Evolutionary conservation across 2,113 vertebrate species (phyloP).

Genomic region (Cnemophilus loriae): DNA sequence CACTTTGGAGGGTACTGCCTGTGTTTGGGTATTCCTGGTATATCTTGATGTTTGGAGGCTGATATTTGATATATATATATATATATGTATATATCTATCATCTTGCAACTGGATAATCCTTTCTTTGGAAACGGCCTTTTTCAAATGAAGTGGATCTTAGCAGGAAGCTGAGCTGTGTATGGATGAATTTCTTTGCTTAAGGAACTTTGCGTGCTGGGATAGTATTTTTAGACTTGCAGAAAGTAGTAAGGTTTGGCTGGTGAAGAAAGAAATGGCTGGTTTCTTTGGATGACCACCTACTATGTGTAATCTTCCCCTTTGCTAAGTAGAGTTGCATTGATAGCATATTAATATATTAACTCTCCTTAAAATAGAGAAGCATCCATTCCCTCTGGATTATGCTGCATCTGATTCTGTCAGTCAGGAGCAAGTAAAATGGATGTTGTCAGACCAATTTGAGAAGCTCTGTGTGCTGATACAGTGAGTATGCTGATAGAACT

Average conservation of each 20-base stretch:
- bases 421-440: slow-evolving; percentile 18
- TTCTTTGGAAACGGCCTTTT: neutral
- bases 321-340: neutral
- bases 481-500: neutral
- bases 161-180: neutral
- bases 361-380: slow-evolving; percentile 38
- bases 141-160: neutral
- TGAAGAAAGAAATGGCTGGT: neutral
- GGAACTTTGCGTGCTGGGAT: neutral
- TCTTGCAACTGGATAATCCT: neutral
- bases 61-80: neutral
- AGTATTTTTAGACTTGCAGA: neutral
- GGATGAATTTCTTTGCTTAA: neutral
- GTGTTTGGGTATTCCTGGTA: neutral
- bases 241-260: neutral
- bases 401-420: slow-evolving; percentile 56
- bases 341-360: slow-evolving; percentile 11
- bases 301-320: neutral
- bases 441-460: neutral
- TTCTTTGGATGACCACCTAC: neutral
- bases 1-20: neutral
- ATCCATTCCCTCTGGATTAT: neutral
- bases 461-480: neutral
- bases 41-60: neutral
- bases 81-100: neutral